Conservation (phyloP, 92 coral and sea anemone genomes). For the Pocillopora meandrina region DNA sequence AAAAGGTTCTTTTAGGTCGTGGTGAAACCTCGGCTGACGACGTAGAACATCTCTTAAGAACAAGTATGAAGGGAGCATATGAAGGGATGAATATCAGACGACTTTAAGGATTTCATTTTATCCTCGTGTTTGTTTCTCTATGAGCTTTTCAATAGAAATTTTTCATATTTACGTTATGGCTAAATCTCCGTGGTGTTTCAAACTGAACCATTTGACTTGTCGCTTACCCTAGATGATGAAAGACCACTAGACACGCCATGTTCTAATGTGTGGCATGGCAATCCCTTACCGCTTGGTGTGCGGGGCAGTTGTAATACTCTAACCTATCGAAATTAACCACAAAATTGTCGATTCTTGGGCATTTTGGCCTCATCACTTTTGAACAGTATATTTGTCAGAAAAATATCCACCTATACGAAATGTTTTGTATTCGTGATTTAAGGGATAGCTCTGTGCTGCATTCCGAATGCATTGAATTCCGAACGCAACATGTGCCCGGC, state of each 20-base stretch:
- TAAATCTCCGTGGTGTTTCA: conserved; percentile 14
- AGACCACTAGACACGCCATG: conserved; percentile 53
- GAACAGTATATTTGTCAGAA: neutral
- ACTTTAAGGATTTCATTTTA: conserved; percentile 1
- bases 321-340: conserved; percentile 40
- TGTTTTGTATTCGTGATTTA: neutral
- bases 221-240: conserved; percentile 51
- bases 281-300: conserved; percentile 69
- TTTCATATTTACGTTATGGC: conserved; percentile 49
- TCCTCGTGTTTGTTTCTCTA: neutral
- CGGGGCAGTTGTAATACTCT: conserved; percentile 21
- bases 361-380: conserved; percentile 20
- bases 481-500: neutral
- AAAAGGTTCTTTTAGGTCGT: conserved; percentile 3
- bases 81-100: neutral
- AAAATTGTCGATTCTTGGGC: conserved; percentile 36
- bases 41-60: conserved; percentile 31
- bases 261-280: conserved; percentile 81
- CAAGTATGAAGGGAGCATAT: neutral
- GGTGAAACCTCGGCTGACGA: conserved; percentile 7
- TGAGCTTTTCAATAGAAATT: neutral
- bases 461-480: neutral
- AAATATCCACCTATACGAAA: conserved; percentile 18
- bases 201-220: conserved; percentile 35
- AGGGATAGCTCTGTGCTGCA: neutral